phyloP scores from a whole-genome alignment of 2,113 vertebrate species.

The Propithecus coquereli region DNA sequence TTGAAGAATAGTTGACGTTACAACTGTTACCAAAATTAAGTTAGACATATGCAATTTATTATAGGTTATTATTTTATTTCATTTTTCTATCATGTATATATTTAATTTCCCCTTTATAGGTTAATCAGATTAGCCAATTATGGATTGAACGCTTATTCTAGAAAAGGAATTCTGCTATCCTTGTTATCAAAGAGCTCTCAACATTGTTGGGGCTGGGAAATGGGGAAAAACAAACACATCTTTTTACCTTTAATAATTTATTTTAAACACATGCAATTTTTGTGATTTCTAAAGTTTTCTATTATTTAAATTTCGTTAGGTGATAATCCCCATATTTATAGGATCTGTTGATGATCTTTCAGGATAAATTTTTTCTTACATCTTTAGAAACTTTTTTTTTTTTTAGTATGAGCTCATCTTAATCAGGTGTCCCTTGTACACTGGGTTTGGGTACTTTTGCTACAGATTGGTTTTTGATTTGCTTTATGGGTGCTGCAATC shows the following conservation, averaged over 20 bases:
- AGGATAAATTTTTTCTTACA: background rate
- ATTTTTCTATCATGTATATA: background rate
- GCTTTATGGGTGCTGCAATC: background rate
- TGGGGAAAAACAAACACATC: background rate
- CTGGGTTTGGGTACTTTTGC: background rate
- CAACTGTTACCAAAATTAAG: background rate
- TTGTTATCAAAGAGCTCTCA: background rate
- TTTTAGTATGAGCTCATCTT: background rate
- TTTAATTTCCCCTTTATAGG: background rate
- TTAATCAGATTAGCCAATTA: background rate
- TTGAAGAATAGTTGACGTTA: background rate
- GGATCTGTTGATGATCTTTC: background rate
- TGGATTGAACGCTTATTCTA: background rate
- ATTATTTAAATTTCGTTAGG: background rate
- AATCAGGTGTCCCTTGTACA: background rate
- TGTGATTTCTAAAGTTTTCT: background rate
- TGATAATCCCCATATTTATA: background rate
- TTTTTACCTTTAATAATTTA: background rate
- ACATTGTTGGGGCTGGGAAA: background rate
- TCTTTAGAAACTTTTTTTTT: background rate
- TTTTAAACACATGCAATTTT: background rate
- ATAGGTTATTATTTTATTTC: background rate
- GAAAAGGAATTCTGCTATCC: background rate
- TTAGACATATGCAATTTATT: background rate
- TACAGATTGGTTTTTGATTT: background rate